phyloP scores from a whole-genome alignment of 2,797 vertebrate genomes.

The Gorsachius magnificus region DNA sequence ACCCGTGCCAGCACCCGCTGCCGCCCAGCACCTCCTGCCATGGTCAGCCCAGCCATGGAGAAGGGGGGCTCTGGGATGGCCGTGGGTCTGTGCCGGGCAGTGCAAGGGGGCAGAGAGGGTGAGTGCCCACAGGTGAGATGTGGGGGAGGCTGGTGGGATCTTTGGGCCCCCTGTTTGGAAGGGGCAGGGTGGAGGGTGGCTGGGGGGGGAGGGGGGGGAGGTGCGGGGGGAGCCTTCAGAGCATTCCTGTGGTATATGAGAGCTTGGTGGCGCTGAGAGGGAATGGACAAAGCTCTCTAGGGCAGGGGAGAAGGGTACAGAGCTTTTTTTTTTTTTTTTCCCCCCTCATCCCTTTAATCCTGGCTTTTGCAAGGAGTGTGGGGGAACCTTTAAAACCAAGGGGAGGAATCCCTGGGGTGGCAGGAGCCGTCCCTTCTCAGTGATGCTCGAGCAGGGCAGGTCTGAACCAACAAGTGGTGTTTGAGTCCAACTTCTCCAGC shows the following conservation, averaged over 20 bases:
- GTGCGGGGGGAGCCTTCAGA: not conserved
- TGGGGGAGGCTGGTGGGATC: not conserved
- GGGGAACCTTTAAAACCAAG: not conserved
- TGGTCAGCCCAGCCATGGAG: not conserved
- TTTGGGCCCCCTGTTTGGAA: not conserved
- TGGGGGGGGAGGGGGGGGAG: not conserved
- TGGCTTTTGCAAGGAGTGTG: not conserved
- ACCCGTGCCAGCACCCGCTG: not conserved
- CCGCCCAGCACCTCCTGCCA: not conserved
- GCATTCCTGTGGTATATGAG: fast-evolving
- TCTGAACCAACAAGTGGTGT: not conserved
- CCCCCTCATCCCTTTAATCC: not conserved
- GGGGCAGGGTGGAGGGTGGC: not conserved
- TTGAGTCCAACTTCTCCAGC: not conserved
- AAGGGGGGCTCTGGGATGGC: not conserved
- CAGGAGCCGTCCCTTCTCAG: not conserved
- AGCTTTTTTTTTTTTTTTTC: not conserved
- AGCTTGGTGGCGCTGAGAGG: not conserved
- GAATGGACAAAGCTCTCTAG: not conserved
- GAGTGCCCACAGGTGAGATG: not conserved
- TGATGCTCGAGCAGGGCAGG: not conserved
- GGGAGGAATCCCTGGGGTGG: not conserved
- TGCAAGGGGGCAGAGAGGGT: not conserved
- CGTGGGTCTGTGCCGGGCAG: not conserved
- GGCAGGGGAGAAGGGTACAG: not conserved